These are phyloP conservation scores for Melanotaenia nigrans DNA, from an alignment of 2,797 vertebrate species.

Conservation along the genomic window DNA sequence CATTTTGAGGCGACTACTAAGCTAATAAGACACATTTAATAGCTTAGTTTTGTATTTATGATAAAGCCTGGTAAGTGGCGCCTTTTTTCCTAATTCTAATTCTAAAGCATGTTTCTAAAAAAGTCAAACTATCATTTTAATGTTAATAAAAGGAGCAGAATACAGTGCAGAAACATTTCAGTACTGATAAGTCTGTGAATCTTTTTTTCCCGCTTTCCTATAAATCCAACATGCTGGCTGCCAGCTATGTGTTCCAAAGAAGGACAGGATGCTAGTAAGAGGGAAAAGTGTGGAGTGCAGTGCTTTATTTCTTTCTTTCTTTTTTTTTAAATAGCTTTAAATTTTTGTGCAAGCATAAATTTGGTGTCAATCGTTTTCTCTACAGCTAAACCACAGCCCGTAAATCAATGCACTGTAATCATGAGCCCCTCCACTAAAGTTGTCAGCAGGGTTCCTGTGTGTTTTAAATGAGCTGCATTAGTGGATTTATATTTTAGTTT, in stretches of 20 bases:
- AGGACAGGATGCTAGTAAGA: conserved; percentile 85
- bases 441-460: conserved; percentile 23
- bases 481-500: conserved; percentile 26
- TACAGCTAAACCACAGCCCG: conserved; percentile 19
- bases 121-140: neutral
- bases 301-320: conserved; percentile 30
- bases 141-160: neutral
- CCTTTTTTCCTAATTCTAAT: neutral
- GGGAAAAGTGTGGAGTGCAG: conserved; percentile 69
- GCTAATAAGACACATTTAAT: neutral
- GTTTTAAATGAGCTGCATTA: conserved; percentile 16
- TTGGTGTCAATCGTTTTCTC: conserved; percentile 9
- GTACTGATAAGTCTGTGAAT: conserved; percentile 17
- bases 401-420: conserved; percentile 19
- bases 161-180: neutral
- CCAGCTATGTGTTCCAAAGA: conserved; percentile 82
- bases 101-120: neutral
- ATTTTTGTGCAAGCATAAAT: conserved; percentile 22
- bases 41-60: neutral
- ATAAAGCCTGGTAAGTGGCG: neutral
- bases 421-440: conserved; percentile 27
- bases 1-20: neutral
- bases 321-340: neutral
- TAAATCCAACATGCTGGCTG: conserved; percentile 18
- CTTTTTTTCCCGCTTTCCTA: conserved; percentile 23